These are phyloP conservation scores for Lissocephala sabroskyi DNA, from an alignment of 2,888 invertebrate genomes.

Conservation along the genomic window DNA sequence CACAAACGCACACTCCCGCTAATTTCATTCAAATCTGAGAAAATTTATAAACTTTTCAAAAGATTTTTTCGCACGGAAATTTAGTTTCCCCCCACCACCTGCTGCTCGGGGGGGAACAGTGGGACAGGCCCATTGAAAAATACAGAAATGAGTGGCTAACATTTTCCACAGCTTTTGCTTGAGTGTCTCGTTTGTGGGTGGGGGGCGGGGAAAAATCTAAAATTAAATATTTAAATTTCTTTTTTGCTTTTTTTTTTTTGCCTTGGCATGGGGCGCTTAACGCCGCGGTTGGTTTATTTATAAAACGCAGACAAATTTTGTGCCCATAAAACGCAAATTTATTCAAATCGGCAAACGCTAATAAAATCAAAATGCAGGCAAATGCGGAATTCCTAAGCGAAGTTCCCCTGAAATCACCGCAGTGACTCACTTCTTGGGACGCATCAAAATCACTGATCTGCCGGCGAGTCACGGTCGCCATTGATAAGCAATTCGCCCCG, in stretches of 20 bases:
- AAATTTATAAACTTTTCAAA: slow-evolving; percentile 44
- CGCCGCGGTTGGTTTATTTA: slow-evolving; percentile 23
- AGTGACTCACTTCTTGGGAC: too few species aligned
- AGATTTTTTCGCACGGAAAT: slow-evolving; percentile 31
- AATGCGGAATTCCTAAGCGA: neutral
- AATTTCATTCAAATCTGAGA: slow-evolving; percentile 13
- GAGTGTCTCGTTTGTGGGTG: neutral
- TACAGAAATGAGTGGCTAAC: too few species aligned
- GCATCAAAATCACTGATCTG: slow-evolving; percentile 14
- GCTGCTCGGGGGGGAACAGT: slow-evolving; percentile 30
- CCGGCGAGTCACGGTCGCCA: slow-evolving; percentile 15
- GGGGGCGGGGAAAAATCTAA: slow-evolving; percentile 37
- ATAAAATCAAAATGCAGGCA: too few species aligned
- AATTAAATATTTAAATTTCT: slow-evolving; percentile 56
- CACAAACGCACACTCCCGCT: slow-evolving; percentile 9
- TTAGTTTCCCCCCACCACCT: slow-evolving; percentile 38
- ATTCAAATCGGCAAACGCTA: slow-evolving; percentile 18
- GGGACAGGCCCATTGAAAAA: too few species aligned
- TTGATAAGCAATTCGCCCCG: slow-evolving; percentile 23
- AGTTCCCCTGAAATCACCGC: too few species aligned
- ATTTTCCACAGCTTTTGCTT: too few species aligned
- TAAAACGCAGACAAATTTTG: too few species aligned
- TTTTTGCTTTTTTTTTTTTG: too few species aligned
- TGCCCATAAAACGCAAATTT: slow-evolving; percentile 21
- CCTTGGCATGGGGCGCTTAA: slow-evolving; percentile 11